Evolutionary conservation across 92 coral and sea anemone species (phyloP), one percentile per base, ranked within the genome.

Genomic region (Porites lobata): DNA sequence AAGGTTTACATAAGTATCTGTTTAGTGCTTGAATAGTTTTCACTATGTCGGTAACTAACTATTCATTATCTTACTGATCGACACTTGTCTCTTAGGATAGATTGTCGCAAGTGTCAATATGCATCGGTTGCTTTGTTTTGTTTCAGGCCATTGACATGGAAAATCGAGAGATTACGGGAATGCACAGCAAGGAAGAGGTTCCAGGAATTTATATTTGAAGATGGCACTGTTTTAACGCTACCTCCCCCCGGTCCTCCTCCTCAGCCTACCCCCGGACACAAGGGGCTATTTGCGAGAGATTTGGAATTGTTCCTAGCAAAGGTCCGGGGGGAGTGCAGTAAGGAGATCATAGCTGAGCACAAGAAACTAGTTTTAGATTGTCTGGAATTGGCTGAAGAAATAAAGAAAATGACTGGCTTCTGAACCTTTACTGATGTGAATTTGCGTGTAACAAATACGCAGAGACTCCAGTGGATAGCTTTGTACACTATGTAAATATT

Each of bases 271-370:
- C 93, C 90, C 14, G 91, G 91, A 20, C 85, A 85, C 54, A 94
- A 76, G 78, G 96, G 96, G 14, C 90, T 94, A 56, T 94, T 94
- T 79, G 98, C 94, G 3, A 85, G 68, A 64, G 98, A 94, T 66
- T 58, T 94, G 63, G 86, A 86, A 21, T 65, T 92, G 83, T 94
- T 94, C 69, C 52, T 94, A 9, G 72, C 91, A 2, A 83, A 92
- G 76, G 51, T 94, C 22, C 94, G 94, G 50, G 90, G 94, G 18
- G 91, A 94, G 66, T 83, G 92, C 11, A 78, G 81, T 43, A 79
- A 52, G 51, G 98, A 92, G 9, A 94, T 90, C n/a, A 57, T 94
- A n/a, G 86, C 91, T 10, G 52, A 80, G 75, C 92, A 94, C 26
- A 92, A 79, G 77, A 85, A 85, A 82, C 83, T 92, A 77, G 79